These are phyloP conservation scores for Physeter macrocephalus DNA, from an alignment of 2,113 vertebrate species.

Conservation along the genomic window DNA sequence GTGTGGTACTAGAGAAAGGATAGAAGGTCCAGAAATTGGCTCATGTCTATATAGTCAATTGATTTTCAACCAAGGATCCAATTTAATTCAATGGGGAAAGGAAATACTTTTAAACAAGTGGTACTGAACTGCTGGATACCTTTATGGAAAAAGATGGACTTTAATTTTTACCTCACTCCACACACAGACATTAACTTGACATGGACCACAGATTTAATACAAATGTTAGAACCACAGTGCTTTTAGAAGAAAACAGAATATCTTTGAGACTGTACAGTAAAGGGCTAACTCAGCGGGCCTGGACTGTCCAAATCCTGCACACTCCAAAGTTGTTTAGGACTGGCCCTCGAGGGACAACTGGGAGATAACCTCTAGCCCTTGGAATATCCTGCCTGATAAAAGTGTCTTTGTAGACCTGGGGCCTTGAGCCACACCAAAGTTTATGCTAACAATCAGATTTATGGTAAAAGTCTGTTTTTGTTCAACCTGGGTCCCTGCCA, in stretches of 20 bases:
- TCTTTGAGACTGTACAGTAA: background rate
- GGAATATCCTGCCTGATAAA: background rate
- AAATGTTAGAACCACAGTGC: background rate
- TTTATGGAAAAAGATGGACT: background rate
- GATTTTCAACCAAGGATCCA: background rate
- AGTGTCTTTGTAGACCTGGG: background rate
- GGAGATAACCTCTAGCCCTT: background rate
- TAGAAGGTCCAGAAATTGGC: background rate
- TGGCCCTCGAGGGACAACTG: background rate
- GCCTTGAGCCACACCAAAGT: background rate
- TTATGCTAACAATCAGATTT: background rate
- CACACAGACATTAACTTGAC: background rate
- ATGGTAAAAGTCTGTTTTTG: background rate
- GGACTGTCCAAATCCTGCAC: background rate
- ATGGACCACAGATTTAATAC: background rate
- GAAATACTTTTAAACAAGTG: background rate
- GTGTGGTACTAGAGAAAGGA: background rate
- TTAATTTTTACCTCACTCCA: background rate
- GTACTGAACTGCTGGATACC: background rate
- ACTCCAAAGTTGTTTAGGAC: background rate
- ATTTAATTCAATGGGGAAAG: background rate
- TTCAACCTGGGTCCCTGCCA: background rate
- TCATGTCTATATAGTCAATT: accelerated
- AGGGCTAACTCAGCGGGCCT: background rate
- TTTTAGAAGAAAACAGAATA: background rate